phyloP scores from a whole-genome alignment of 2,113 vertebrate species.

The Pseudopodoces humilis region DNA sequence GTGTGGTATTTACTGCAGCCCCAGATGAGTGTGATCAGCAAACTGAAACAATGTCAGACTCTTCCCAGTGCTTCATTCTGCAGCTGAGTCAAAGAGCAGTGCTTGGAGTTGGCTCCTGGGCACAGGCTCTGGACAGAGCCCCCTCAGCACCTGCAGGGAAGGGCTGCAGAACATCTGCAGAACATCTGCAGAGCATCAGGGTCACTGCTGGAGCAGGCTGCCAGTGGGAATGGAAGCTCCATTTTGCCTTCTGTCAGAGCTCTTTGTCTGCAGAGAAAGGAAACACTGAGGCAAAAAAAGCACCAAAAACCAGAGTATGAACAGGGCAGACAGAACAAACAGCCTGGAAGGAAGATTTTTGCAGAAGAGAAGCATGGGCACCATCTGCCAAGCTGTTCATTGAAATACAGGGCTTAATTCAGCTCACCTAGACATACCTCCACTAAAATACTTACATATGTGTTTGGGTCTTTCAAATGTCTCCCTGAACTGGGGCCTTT shows the following conservation, averaged over 20 bases:
- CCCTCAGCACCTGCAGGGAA: rapidly evolving
- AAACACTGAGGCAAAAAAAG: too few species aligned
- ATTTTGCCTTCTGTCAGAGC: not conserved
- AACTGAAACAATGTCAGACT: constrained; percentile 11
- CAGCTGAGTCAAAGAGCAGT: not conserved
- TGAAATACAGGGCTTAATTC: constrained; percentile 1
- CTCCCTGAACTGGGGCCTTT: constrained; percentile 18
- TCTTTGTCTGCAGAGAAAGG: not conserved
- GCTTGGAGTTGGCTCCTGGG: not conserved
- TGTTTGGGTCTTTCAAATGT: constrained; percentile 26
- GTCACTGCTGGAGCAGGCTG: not conserved
- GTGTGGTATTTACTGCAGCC: not conserved
- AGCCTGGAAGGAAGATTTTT: not conserved
- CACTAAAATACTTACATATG: constrained; percentile 27
- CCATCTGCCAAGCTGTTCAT: not conserved
- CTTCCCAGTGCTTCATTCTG: not conserved
- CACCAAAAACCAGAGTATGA: not conserved
- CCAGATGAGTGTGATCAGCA: constrained; percentile 25
- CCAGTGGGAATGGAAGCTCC: not conserved
- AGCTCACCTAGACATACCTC: not conserved
- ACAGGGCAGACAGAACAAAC: not conserved
- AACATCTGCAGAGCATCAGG: not conserved
- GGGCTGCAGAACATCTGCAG: not conserved
- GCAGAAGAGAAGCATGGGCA: not conserved
- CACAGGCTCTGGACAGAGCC: not conserved